Evolutionary conservation across 2,797 vertebrate species (phyloP).

Genomic region (Phrynocephalus vlangalii): DNA sequence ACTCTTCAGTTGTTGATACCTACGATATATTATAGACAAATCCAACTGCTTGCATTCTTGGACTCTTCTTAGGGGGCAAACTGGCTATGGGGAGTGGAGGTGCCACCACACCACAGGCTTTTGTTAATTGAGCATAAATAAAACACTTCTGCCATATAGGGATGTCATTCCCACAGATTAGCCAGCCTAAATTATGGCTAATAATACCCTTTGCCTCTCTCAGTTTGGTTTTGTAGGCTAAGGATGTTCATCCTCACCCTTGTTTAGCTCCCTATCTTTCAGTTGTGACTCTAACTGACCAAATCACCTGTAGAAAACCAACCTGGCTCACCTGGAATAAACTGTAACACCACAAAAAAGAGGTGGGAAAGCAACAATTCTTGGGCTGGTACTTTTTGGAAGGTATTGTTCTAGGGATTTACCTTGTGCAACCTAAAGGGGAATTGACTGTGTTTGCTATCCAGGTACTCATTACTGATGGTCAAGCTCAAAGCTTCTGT

Average conservation of each 20-base stretch:
- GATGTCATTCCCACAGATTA: neutral
- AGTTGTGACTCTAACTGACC: neutral
- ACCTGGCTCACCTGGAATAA: neutral
- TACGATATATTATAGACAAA: too few relatives aligned
- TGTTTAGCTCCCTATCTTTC: neutral
- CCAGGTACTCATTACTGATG: too few relatives aligned
- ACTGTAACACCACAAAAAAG: neutral
- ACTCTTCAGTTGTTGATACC: too few relatives aligned
- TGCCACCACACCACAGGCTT: neutral
- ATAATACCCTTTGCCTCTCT: neutral
- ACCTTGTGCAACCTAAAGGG: neutral
- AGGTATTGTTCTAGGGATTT: neutral
- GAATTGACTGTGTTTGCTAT: neutral
- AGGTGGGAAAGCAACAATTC: neutral
- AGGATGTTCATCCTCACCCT: neutral
- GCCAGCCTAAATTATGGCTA: neutral
- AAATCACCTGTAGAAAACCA: neutral
- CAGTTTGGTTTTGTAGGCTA: neutral
- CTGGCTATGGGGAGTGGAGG: too few relatives aligned
- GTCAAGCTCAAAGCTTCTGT: too few relatives aligned
- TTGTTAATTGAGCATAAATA: neutral
- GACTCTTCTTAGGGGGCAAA: too few relatives aligned
- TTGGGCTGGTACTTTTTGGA: neutral
- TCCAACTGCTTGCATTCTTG: too few relatives aligned
- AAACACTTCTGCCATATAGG: neutral